phyloP scores from a whole-genome alignment of 2,113 vertebrate species.

The Phoxinus phoxinus region DNA sequence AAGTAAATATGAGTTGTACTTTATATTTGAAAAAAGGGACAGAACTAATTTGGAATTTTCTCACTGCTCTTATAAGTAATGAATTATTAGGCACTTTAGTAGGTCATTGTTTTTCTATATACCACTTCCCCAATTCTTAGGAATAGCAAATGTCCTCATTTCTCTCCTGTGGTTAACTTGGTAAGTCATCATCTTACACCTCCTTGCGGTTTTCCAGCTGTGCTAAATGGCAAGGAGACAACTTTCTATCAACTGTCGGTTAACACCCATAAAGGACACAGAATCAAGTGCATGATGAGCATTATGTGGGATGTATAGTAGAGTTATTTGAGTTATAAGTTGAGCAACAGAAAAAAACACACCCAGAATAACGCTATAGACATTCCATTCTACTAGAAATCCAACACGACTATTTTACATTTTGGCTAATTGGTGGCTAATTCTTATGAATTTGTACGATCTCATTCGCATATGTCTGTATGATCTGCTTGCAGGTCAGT shows the following conservation, averaged over 20 bases:
- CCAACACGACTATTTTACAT: too few relatives aligned
- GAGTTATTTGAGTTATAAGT: not conserved
- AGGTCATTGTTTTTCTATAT: conserved; percentile 13
- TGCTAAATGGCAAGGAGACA: not conserved
- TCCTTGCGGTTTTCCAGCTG: conserved; percentile 3
- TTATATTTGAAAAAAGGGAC: not conserved
- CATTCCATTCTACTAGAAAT: not conserved
- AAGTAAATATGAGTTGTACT: not conserved
- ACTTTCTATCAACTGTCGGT: not conserved
- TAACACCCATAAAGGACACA: not conserved
- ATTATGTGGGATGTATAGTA: not conserved
- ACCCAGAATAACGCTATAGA: not conserved
- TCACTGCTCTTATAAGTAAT: not conserved
- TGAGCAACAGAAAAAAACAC: not conserved
- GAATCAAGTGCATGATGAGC: not conserved
- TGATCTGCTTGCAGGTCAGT: too few relatives aligned
- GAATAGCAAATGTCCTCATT: conserved; percentile 30
- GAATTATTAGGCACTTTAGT: not conserved
- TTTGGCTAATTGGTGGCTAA: too few relatives aligned
- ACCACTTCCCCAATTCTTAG: not conserved
- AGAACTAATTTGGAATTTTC: not conserved
- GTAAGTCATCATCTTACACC: conserved; percentile 1
- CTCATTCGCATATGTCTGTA: too few relatives aligned
- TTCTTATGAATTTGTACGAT: too few relatives aligned
- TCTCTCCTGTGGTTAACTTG: conserved; percentile 28